A percentile compares a stretch with the other conserved stretches of the same genome.
These are phyloP conservation scores for Gobiocypris rarus DNA, from an alignment of 2,113 vertebrate species.

Conservation along the genomic window DNA sequence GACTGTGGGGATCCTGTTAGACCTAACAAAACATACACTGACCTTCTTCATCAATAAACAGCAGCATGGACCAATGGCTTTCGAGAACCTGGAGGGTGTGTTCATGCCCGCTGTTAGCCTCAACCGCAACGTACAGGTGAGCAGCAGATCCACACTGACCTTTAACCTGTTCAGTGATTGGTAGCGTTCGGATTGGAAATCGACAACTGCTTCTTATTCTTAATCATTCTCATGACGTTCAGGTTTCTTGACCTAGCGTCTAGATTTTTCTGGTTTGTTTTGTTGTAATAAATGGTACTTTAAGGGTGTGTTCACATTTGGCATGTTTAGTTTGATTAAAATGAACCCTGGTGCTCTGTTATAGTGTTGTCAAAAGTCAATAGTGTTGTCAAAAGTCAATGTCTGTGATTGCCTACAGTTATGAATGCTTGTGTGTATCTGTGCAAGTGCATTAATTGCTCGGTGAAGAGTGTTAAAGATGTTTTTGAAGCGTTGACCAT, in stretches of 20 bases:
- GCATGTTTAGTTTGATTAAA: too few species aligned
- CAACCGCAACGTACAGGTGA: constrained; percentile 97
- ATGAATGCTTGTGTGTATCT: too few species aligned
- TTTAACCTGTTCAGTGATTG: background rate
- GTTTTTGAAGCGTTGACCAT: too few species aligned
- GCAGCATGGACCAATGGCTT: constrained; percentile 94
- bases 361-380: too few species aligned
- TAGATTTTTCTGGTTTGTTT: background rate
- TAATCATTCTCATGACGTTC: background rate
- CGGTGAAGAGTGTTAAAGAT: too few species aligned
- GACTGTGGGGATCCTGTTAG: constrained; percentile 90
- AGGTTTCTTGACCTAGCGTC: background rate
- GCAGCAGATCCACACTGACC: background rate
- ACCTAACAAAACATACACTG: constrained; percentile 89
- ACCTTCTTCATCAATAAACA: constrained; percentile 95
- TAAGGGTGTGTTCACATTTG: too few species aligned
- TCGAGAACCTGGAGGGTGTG: constrained; percentile 91
- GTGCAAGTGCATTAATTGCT: too few species aligned
- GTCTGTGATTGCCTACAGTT: too few species aligned
- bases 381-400: too few species aligned
- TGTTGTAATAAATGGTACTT: too few species aligned
- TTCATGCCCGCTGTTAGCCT: constrained; percentile 97
- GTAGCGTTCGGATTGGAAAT: background rate
- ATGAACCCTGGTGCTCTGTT: too few species aligned
- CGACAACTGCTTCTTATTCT: background rate